Conservation (phyloP, 2,113 vertebrate genomes). For the Megalops atlanticus region DNA sequence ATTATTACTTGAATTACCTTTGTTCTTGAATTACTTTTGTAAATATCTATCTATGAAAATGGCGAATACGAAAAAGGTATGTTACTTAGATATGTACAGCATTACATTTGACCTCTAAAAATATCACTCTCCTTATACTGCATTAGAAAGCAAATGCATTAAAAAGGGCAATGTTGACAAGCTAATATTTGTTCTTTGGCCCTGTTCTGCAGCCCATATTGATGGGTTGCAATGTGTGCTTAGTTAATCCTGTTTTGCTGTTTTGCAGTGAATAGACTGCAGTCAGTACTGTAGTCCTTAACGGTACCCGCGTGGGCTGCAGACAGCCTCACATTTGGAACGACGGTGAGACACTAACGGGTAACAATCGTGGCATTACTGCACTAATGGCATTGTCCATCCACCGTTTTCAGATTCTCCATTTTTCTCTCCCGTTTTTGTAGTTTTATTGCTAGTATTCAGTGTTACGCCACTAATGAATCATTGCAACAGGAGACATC, state of each 20-base stretch:
- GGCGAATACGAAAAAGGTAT: no score
- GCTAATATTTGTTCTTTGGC: constrained; percentile 64
- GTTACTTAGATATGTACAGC: no score
- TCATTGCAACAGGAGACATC: constrained; percentile 65
- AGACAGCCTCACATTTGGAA: background rate
- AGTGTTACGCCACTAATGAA: constrained; percentile 61
- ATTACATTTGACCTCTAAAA: no score
- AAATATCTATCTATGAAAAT: no score
- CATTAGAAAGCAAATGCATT: no score
- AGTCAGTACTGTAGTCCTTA: constrained; percentile 55
- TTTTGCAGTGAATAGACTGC: constrained; percentile 64
- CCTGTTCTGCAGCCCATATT: constrained; percentile 60
- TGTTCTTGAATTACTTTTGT: no score
- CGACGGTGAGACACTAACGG: constrained; percentile 52
- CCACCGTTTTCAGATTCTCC: constrained; percentile 68
- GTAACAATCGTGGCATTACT: no score
- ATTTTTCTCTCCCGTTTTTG: constrained; percentile 70
- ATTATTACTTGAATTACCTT: no score
- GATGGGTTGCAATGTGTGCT: constrained; percentile 68
- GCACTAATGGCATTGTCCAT: no score
- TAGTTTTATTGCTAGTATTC: constrained; percentile 68
- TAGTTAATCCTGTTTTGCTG: constrained; percentile 67
- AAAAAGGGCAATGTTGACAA: no score
- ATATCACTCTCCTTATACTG: no score
- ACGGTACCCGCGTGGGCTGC: background rate